Conservation (phyloP, 2,113 vertebrate species). For the Anser brachyrhynchus region DNA sequence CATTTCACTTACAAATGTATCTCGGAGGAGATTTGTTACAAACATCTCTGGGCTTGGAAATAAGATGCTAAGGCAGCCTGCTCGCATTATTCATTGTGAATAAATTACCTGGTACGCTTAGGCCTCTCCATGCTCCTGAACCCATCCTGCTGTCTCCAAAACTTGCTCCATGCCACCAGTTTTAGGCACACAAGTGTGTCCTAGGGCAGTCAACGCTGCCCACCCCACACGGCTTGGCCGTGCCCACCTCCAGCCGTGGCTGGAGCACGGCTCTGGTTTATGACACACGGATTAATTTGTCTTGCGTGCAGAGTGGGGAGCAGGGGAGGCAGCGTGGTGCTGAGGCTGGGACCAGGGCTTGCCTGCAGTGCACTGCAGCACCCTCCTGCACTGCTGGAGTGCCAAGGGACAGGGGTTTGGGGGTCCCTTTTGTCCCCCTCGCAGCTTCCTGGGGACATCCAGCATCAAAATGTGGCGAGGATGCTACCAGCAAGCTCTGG, state of each 20-base stretch:
- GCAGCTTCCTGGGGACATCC: not conserved
- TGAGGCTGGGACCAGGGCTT: not conserved
- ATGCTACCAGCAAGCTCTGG: not conserved
- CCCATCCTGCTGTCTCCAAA: not conserved
- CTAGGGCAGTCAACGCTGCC: no score
- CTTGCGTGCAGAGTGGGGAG: not conserved
- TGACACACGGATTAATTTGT: not conserved
- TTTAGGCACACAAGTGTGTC: not conserved
- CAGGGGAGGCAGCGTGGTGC: not conserved
- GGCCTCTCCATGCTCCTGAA: rapidly evolving
- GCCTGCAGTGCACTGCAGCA: not conserved
- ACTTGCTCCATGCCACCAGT: not conserved
- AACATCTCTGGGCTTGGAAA: conserved; percentile 47
- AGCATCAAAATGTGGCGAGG: rapidly evolving
- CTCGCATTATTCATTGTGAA: not conserved
- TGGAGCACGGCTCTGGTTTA: not conserved
- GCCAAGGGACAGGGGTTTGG: rapidly evolving
- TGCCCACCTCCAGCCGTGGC: no score
- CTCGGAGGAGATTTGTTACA: conserved; percentile 70
- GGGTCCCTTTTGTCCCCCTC: not conserved
- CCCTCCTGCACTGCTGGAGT: not conserved
- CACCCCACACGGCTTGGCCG: no score
- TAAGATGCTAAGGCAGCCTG: conserved; percentile 42
- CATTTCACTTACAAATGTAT: conserved; percentile 69
- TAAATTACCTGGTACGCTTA: not conserved